These are phyloP conservation scores for Cantharis flavilabris DNA, from an alignment of 2,888 invertebrate genomes.

Conservation along the genomic window DNA sequence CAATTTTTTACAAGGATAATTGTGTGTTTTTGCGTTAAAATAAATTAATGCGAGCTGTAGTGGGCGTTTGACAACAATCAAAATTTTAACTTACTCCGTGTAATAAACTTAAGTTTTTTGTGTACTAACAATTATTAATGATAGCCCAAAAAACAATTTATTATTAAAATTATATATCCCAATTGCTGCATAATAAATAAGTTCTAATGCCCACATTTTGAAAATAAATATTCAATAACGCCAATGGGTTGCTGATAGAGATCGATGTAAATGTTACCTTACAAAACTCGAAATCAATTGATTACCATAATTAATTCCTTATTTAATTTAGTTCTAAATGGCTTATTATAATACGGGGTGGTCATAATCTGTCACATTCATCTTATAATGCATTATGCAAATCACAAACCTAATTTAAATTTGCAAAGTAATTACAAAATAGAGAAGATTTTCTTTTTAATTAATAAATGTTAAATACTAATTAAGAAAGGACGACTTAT, in stretches of 20 bases:
- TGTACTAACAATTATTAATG: background rate
- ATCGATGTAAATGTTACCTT: conserved; percentile 2
- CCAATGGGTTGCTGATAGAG: background rate
- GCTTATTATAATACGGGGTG: background rate
- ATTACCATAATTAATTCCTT: conserved; percentile 1
- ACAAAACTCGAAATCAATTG: conserved; percentile 1
- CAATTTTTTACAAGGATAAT: background rate
- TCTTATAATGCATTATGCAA: background rate
- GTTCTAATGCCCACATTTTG: background rate
- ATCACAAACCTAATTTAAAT: background rate
- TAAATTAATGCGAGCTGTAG: background rate
- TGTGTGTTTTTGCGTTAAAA: background rate
- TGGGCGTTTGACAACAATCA: background rate
- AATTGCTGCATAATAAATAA: background rate
- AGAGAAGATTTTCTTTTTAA: background rate
- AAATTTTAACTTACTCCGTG: background rate
- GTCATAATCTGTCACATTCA: background rate
- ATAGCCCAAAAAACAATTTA: background rate
- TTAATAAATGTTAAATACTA: background rate
- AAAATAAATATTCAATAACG: background rate
- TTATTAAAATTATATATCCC: background rate
- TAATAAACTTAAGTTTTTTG: background rate
- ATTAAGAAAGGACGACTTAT: background rate
- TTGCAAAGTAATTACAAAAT: background rate
- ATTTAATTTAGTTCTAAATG: background rate